These are phyloP conservation scores for Amia ocellicauda DNA, from an alignment of 2,113 vertebrate species.

Conservation along the genomic window DNA sequence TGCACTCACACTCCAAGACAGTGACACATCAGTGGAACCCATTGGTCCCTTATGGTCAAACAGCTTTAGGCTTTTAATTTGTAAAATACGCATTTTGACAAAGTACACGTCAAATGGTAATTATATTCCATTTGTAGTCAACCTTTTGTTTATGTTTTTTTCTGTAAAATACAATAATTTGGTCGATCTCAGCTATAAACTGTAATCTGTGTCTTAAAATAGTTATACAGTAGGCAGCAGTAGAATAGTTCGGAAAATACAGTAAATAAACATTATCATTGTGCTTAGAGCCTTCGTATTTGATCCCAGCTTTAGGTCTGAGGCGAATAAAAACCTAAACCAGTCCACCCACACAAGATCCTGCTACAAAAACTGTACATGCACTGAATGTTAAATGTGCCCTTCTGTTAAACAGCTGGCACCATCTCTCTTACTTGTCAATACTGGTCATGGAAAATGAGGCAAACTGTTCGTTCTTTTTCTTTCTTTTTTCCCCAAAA, in stretches of 20 bases:
- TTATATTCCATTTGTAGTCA: too few relatives aligned
- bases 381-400: not conserved
- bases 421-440: not conserved
- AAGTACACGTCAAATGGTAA: too few relatives aligned
- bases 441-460: conserved; percentile 1
- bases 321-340: not conserved
- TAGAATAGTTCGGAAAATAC: not conserved
- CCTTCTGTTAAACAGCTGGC: conserved; percentile 6
- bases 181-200: not conserved
- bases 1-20: too few relatives aligned
- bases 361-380: conserved; percentile 1
- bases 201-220: not conserved
- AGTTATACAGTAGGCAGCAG: not conserved
- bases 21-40: too few relatives aligned
- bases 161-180: not conserved
- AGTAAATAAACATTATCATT: not conserved
- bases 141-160: not conserved
- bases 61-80: too few relatives aligned
- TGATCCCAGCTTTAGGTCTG: not conserved
- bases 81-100: too few relatives aligned
- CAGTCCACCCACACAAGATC: not conserved
- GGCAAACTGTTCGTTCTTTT: too few relatives aligned
- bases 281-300: not conserved
- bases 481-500: too few relatives aligned
- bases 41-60: too few relatives aligned